Conservation (phyloP, 37 sponge, comb jelly and placozoan genomes). For the Beroe ovata region DNA sequence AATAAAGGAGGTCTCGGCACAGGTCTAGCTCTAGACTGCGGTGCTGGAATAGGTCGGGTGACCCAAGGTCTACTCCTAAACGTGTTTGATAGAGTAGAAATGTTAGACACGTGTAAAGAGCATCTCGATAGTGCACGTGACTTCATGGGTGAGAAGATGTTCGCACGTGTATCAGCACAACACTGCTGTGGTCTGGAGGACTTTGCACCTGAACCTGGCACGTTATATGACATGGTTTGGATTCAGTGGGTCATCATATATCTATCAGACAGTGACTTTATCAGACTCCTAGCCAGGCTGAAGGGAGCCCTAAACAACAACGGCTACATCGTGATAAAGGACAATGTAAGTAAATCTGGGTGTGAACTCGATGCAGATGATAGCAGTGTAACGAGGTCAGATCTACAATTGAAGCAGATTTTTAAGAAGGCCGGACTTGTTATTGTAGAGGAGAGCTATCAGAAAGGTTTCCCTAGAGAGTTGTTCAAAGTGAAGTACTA, state of each 20-base stretch:
- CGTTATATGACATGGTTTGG: constrained; percentile 86
- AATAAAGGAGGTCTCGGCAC: not conserved
- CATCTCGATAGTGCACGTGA: constrained; percentile 78
- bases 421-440: constrained; percentile 30
- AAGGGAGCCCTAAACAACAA: constrained; percentile 69
- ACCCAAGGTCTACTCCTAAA: constrained; percentile 82
- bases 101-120: constrained; percentile 81
- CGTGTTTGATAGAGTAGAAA: constrained; percentile 82
- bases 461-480: constrained; percentile 41
- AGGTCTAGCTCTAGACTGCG: constrained; percentile 80
- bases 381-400: constrained; percentile 81
- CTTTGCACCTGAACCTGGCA: constrained; percentile 78
- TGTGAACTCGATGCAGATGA: constrained; percentile 75
- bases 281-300: constrained; percentile 74
- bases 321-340: constrained; percentile 88
- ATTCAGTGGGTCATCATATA: constrained; percentile 93
- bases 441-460: not conserved
- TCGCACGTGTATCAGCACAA: not conserved
- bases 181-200: constrained; percentile 73
- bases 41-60: constrained; percentile 93
- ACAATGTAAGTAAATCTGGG: constrained; percentile 79
- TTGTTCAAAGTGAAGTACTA: constrained; percentile 64
- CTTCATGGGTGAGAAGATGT: constrained; percentile 71
- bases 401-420: constrained; percentile 44
- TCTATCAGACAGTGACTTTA: constrained; percentile 86